Percentiles rank a stretch among this genome's conserved stretches.
Conservation (phyloP, 2,888 invertebrate genomes). For the Myopa testacea region DNA sequence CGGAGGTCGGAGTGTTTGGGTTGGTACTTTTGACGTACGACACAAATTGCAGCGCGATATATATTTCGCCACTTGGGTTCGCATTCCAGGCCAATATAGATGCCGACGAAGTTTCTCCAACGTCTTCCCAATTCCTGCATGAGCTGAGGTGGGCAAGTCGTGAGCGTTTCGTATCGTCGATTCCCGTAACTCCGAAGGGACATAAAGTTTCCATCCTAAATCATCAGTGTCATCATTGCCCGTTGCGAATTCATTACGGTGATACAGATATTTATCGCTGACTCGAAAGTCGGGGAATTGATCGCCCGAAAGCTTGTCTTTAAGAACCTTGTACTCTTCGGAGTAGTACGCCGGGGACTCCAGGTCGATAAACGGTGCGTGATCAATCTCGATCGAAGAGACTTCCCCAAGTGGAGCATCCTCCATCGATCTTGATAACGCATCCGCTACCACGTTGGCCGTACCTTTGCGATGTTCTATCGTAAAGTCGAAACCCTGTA, state of each 20-base stretch:
- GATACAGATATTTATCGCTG: conserved; percentile 12
- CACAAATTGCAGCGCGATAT: no score
- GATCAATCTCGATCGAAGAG: background rate
- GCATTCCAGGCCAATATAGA: no score
- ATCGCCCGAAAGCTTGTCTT: background rate
- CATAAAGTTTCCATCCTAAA: no score
- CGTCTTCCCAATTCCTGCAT: no score
- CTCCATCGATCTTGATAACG: conserved; percentile 19
- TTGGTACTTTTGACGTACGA: no score
- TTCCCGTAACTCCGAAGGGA: no score
- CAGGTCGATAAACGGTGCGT: conserved; percentile 12
- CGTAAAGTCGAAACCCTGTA: conserved; percentile 23
- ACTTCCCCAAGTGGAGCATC: background rate
- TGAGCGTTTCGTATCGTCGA: no score
- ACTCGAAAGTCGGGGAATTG: conserved; percentile 28
- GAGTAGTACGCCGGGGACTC: background rate
- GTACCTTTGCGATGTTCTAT: background rate
- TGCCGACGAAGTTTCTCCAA: no score
- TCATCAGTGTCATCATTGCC: no score
- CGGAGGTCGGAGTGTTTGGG: no score
- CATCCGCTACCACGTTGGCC: conserved; percentile 35
- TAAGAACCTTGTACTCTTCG: conserved; percentile 9
- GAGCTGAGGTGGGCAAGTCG: no score
- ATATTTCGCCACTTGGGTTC: no score
- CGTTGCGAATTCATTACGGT: background rate